Conservation (phyloP, 2,888 invertebrate genomes). For the Plebejus melissa region DNA sequence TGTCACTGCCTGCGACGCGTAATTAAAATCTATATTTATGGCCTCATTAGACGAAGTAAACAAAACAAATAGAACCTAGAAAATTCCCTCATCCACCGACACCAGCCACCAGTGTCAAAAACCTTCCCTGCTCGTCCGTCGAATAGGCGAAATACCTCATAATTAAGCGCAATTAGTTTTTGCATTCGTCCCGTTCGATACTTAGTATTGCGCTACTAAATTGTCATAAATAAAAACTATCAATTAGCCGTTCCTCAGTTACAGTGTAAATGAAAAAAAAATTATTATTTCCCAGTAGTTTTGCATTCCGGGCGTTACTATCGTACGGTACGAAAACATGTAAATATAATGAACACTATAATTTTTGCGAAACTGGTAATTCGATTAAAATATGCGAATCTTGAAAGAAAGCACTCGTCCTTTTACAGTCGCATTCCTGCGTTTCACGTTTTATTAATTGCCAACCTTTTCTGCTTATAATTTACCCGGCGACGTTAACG, state of each 20-base stretch:
- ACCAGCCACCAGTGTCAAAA: constrained; percentile 44
- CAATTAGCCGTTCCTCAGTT: not conserved
- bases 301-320: not conserved
- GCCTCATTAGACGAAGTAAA: constrained; percentile 42
- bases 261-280: not conserved
- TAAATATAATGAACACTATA: constrained; percentile 14
- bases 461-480: constrained; percentile 11
- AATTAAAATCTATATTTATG: constrained; percentile 64
- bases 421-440: constrained; percentile 11
- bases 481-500: not conserved
- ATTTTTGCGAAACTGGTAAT: constrained; percentile 22
- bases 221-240: not conserved
- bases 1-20: constrained; percentile 48
- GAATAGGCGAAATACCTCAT: constrained; percentile 4
- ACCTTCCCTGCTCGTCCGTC: constrained; percentile 37
- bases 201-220: not conserved
- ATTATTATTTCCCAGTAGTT: not conserved
- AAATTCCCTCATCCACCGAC: constrained; percentile 40
- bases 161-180: constrained; percentile 12
- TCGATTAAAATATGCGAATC: constrained; percentile 19
- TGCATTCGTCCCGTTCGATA: not conserved
- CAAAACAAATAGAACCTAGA: constrained; percentile 32
- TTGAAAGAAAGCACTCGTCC: constrained; percentile 8
- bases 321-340: not conserved
- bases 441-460: constrained; percentile 20